phyloP scores from a whole-genome alignment of 2,797 vertebrate species.

The Gymnoscopelus microlampas region DNA sequence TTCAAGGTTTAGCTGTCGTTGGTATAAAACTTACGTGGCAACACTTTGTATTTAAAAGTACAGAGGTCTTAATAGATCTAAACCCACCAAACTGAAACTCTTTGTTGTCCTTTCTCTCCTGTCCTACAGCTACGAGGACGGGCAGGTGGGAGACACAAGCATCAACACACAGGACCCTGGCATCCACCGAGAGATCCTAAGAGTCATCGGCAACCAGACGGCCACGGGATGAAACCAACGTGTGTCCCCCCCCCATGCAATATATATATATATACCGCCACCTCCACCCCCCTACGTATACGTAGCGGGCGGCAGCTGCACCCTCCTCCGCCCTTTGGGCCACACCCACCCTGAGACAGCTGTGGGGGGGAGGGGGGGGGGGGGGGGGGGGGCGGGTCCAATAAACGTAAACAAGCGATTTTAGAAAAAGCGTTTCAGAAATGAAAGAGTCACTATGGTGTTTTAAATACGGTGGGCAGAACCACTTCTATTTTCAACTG shows the following conservation, averaged over 20 bases:
- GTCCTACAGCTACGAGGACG: slow-evolving; percentile 86
- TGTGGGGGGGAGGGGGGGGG: too few species aligned
- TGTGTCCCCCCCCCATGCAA: neutral
- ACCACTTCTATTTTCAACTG: slow-evolving; percentile 21
- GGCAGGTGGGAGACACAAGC: slow-evolving; percentile 90
- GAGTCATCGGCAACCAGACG: slow-evolving; percentile 92
- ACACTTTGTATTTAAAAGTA: neutral
- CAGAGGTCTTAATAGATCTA: slow-evolving; percentile 2
- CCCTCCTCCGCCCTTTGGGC: neutral
- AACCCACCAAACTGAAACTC: neutral
- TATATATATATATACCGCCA: neutral
- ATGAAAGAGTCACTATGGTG: slow-evolving; percentile 35
- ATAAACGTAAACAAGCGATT: slow-evolving; percentile 30
- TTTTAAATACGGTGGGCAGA: slow-evolving; percentile 43
- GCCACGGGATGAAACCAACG: slow-evolving; percentile 85
- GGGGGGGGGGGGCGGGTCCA: slow-evolving; percentile 81
- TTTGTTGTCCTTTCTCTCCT: neutral
- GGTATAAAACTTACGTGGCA: too few species aligned
- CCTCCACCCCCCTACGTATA: neutral
- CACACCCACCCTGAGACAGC: too few species aligned
- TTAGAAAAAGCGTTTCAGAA: slow-evolving; percentile 1
- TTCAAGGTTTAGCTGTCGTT: too few species aligned
- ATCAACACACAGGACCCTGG: slow-evolving; percentile 91
- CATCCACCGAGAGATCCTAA: slow-evolving; percentile 90
- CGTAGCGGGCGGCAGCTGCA: neutral